Evolutionary conservation across 2,888 invertebrate genomes (phyloP), one percentile per base, ranked within the genome.

Genomic region (Platerodrilus igneus): DNA sequence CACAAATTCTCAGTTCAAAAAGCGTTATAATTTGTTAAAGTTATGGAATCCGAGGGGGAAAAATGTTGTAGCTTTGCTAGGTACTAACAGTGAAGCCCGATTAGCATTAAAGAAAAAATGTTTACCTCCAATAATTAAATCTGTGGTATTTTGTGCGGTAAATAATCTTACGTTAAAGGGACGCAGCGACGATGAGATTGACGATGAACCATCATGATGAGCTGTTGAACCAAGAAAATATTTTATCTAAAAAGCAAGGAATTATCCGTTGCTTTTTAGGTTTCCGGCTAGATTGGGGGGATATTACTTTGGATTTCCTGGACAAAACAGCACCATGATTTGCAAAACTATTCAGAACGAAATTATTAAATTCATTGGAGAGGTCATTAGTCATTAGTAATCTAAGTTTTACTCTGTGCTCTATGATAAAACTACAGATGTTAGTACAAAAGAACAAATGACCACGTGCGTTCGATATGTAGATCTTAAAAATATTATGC

Each of bases 331-430:
- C 9, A 36, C 22, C 1, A 28, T 21, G 18, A 27, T 28, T n/a
- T 28, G 21, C 11, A 28, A 20, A 20, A 36, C 20, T 5, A 21
- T 21, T n/a, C 36, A 28, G 8, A 27, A 27, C 21, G 27, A 27
- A 15, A 26, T 35, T 8, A 26, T 35, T n/a, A 11, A 20, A 9
- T 27, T 6, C 9, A 3, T 20, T 8, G 13, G 21, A 7, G 14
- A 21, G 2, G 21, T 31, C 4, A 21, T 31, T 2, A 3, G 4
- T 8, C 3, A 5, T 14, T 7, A 13, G 11, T 9, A 22, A 10
- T 20, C 29, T 4, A 34, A 26, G 14, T 34, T n/a, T 11, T 34
- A 10, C 21, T 36, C 20, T 19, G 21, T 36, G 10, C 13, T 36
- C 6, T 11, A 18, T 10, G 27, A 28, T 28, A 17, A 26, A 18